These are phyloP conservation scores for Sprattus sprattus DNA, from an alignment of 2,113 vertebrate genomes.

Conservation along the genomic window DNA sequence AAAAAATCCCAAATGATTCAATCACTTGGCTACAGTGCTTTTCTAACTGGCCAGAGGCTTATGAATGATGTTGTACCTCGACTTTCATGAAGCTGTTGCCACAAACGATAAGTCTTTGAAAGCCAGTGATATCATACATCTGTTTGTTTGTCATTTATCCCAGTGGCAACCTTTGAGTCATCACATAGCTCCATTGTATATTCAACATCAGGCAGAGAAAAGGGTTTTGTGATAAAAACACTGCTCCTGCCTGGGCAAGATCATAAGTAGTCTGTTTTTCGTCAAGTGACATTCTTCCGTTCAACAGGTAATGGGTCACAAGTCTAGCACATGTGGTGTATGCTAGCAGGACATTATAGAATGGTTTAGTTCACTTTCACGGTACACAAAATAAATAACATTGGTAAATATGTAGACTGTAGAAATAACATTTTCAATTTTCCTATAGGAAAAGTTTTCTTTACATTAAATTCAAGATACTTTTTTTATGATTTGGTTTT, in stretches of 20 bases:
- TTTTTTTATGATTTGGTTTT: no score
- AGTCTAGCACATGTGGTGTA: background rate
- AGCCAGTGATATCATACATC: background rate
- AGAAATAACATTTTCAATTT: no score
- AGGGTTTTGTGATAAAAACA: background rate
- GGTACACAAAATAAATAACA: no score
- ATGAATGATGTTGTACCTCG: background rate
- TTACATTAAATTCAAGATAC: no score
- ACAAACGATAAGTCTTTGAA: background rate
- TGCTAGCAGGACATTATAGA: background rate
- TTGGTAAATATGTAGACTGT: no score
- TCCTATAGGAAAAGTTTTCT: no score
- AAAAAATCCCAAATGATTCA: background rate
- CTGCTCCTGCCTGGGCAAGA: background rate
- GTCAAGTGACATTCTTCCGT: conserved; percentile 1
- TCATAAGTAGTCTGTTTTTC: background rate
- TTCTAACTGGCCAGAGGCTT: background rate
- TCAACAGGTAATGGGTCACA: background rate
- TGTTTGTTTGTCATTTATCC: conserved; percentile 1
- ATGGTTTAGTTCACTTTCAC: background rate
- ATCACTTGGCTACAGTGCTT: background rate
- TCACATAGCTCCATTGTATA: background rate
- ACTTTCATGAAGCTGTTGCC: background rate
- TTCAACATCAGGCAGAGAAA: background rate
- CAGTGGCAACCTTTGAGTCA: background rate